Conservation (phyloP, 2,888 invertebrate species). For the Physocephala rufipes region DNA sequence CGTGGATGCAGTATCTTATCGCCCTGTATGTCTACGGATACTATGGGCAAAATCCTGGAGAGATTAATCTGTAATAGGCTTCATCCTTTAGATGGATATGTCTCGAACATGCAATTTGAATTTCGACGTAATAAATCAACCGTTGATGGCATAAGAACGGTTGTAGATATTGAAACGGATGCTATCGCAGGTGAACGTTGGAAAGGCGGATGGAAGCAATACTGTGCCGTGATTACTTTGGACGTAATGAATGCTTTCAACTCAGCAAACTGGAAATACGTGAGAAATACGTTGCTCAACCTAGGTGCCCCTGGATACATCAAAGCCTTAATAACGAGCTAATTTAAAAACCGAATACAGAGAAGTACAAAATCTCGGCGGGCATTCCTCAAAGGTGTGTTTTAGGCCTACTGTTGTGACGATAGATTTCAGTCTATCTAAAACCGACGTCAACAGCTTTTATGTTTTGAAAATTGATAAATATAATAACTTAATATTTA, state of each 20-base stretch:
- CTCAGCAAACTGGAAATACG: background rate
- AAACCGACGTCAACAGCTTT: no score
- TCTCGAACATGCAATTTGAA: background rate
- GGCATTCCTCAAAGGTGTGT: background rate
- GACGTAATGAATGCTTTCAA: conserved; percentile 4
- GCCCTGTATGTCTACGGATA: background rate
- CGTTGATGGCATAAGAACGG: background rate
- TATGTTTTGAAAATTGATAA: no score
- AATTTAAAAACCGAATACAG: background rate
- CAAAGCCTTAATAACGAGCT: background rate
- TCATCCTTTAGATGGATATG: background rate
- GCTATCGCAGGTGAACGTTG: background rate
- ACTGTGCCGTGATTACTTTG: background rate
- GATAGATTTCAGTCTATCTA: no score
- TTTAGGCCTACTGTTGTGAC: background rate
- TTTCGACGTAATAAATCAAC: background rate
- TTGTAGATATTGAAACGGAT: background rate
- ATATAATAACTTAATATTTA: no score
- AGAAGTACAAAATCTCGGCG: background rate
- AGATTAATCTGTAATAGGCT: background rate
- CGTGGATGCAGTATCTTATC: background rate
- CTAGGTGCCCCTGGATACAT: background rate
- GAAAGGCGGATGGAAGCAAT: background rate
- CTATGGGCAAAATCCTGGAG: background rate
- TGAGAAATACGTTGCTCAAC: background rate